A percentile compares a stretch with the other conserved stretches of the same genome.
Evolutionary conservation across 2,113 vertebrate species (phyloP).

Genomic region (Daphoenositta chrysoptera): DNA sequence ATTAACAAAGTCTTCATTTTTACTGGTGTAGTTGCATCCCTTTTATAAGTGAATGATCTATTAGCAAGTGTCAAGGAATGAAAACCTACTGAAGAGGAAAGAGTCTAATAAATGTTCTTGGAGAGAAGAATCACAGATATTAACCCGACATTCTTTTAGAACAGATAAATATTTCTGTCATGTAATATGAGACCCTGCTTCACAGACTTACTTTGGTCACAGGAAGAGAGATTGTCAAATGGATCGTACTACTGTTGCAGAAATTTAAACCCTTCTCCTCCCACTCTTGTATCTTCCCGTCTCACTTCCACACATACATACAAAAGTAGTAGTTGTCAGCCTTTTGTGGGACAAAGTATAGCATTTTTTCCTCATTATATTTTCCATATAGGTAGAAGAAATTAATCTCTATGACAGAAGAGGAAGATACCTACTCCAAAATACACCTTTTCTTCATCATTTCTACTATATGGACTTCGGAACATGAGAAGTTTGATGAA

Average conservation of each 20-base stretch:
- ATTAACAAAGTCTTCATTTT: background rate
- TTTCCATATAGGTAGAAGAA: background rate
- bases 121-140: background rate
- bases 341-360: background rate
- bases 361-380: background rate
- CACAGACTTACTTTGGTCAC: background rate
- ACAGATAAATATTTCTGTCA: background rate
- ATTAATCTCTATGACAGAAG: background rate
- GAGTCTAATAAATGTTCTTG: background rate
- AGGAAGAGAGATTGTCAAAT: background rate
- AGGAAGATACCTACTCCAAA: background rate
- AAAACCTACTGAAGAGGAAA: background rate
- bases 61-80: background rate
- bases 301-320: background rate
- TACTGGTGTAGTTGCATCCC: background rate
- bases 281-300: background rate
- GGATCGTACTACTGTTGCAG: background rate
- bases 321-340: background rate
- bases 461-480: background rate
- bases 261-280: background rate
- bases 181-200: background rate
- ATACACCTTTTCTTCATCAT: background rate
- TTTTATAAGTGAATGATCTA: background rate
- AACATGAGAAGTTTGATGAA: background rate
- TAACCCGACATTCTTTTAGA: background rate